phyloP scores from a whole-genome alignment of 2,797 vertebrate species.

The Galaxias olidus region DNA sequence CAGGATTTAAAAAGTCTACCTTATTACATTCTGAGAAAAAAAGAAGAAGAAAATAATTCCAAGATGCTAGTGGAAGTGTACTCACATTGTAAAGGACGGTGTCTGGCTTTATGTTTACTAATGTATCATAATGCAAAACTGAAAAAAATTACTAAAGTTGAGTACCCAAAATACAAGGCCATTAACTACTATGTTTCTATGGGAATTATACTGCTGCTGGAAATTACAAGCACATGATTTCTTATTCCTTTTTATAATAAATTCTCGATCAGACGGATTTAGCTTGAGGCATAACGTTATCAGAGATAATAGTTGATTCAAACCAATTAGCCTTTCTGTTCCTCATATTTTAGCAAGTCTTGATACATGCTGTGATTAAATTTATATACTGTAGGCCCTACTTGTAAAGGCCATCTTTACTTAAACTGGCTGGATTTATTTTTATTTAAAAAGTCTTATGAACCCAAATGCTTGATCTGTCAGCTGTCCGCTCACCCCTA shows the following conservation, averaged over 20 bases:
- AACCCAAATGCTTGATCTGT: conserved; percentile 27
- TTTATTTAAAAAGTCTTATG: conserved; percentile 31
- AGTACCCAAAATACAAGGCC: conserved; percentile 68
- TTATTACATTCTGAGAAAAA: conserved; percentile 91
- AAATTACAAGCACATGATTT: conserved; percentile 83
- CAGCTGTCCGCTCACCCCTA: conserved; percentile 29
- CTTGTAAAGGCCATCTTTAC: conserved; percentile 41
- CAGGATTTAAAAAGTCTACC: conserved; percentile 91
- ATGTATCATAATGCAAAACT: conserved; percentile 71
- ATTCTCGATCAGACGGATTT: conserved; percentile 68
- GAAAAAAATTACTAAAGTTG: conserved; percentile 45
- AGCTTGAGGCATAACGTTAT: conserved; percentile 51
- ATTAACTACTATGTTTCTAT: conserved; percentile 80
- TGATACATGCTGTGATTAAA: conserved; percentile 29
- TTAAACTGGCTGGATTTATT: conserved; percentile 27
- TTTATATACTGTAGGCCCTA: conserved; percentile 52
- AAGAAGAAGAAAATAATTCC: conserved; percentile 71
- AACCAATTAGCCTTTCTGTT: conserved; percentile 56
- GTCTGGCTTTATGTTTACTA: conserved; percentile 85
- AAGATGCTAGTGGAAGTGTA: conserved; percentile 86
- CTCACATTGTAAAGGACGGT: conserved; percentile 90
- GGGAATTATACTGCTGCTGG: conserved; percentile 72
- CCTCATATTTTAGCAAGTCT: conserved; percentile 30
- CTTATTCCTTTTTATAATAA: conserved; percentile 74
- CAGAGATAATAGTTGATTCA: conserved; percentile 44